These are phyloP conservation scores for Hoplostethus atlanticus DNA, from an alignment of 2,797 vertebrate species.

Conservation along the genomic window DNA sequence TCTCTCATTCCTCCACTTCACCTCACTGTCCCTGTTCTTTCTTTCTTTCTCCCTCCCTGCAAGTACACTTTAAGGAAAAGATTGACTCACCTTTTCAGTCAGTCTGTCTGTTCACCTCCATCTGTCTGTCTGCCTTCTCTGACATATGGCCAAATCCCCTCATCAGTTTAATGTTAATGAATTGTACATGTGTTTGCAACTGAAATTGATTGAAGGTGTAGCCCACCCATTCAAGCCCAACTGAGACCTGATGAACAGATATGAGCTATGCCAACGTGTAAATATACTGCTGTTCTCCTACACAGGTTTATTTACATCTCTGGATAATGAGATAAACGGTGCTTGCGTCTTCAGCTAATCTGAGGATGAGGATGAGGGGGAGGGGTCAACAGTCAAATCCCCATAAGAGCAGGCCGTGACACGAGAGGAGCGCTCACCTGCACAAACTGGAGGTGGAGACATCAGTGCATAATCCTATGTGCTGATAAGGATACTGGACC, in stretches of 20 bases:
- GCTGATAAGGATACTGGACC: not conserved
- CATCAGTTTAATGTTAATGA: not conserved
- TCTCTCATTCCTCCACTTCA: slow-evolving; percentile 11
- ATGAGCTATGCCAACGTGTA: not conserved
- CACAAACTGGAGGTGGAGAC: slow-evolving; percentile 1
- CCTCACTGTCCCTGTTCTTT: slow-evolving; percentile 10
- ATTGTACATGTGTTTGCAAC: not conserved
- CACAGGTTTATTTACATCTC: slow-evolving; percentile 25
- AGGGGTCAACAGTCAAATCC: slow-evolving; percentile 59
- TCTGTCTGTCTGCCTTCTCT: slow-evolving; percentile 26
- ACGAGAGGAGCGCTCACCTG: slow-evolving; percentile 5
- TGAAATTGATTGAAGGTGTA: not conserved
- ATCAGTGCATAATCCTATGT: not conserved
- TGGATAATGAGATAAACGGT: slow-evolving; percentile 69
- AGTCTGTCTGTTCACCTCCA: slow-evolving; percentile 11
- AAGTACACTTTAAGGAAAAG: not conserved
- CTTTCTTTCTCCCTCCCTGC: not conserved
- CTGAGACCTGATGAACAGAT: rapidly evolving
- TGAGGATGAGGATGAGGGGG: slow-evolving; percentile 14
- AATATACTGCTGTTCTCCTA: slow-evolving; percentile 31
- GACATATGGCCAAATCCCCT: not conserved
- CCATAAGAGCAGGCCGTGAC: slow-evolving; percentile 52
- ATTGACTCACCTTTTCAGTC: not conserved
- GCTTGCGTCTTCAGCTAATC: slow-evolving; percentile 69
- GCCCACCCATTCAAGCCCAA: not conserved